These are phyloP conservation scores for Congeria kusceri DNA, from an alignment of 2,888 invertebrate genomes.

Conservation along the genomic window DNA sequence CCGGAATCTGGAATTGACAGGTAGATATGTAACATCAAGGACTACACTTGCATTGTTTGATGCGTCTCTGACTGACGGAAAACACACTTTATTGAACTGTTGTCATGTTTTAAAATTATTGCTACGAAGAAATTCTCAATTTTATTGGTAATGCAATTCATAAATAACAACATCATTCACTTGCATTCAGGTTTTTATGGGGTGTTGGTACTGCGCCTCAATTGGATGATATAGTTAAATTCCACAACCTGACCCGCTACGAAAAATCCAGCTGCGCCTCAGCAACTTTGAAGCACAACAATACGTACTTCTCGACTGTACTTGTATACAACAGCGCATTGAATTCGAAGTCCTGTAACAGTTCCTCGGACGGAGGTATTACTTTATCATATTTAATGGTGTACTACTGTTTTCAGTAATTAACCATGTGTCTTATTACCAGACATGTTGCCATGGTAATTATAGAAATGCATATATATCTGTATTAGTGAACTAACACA, in stretches of 20 bases:
- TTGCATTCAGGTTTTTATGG: conserved; percentile 61
- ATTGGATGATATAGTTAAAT: conserved; percentile 61
- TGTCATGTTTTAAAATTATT: no score
- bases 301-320: conserved; percentile 71
- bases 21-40: conserved; percentile 36
- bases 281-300: conserved; percentile 65
- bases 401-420: not conserved
- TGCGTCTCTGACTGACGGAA: no score
- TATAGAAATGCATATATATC: not conserved
- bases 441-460: not conserved
- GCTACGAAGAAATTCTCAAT: no score
- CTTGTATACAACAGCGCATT: conserved; percentile 71
- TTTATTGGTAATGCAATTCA: no score
- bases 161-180: not conserved
- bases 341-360: conserved; percentile 66
- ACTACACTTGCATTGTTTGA: not conserved
- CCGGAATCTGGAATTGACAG: conserved; percentile 74
- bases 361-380: conserved; percentile 71
- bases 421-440: not conserved
- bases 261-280: conserved; percentile 60
- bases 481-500: no score
- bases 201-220: conserved; percentile 66
- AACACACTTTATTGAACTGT: no score
- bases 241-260: conserved; percentile 57
- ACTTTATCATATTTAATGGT: no score